Base-by-base conservation (phyloP, 1,140 invertebrate species). In the Ridgeia piscesae region DNA sequence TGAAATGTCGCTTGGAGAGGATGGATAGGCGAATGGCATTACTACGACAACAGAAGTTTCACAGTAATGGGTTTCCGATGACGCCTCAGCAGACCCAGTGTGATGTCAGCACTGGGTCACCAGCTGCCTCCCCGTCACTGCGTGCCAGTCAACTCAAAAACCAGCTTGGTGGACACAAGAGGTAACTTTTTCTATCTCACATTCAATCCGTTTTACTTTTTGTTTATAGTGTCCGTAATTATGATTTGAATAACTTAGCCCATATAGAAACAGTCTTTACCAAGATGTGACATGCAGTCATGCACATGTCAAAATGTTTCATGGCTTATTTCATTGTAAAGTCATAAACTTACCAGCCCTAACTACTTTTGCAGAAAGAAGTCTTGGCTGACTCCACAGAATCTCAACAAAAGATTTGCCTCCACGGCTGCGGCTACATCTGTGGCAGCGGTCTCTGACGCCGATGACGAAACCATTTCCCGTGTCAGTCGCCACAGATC, bases 21-120 rank as follows among this genome's bases (percentile, higher is more conserved):
- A 96, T 96, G 95, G 96, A 96, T 58, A 94, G 96, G 48, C 93
- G 96, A 50, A 94, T 96, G 92, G 94, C 95, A 33, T 88, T 96
- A 34, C 94, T 94, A 91, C 94, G 94, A 35, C 94, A 95, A 91
- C 93, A 94, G 92, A 92, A 77, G 58, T 77, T 77, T 94, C 42
- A 94, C 93, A 27, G 77, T 89, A 34, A 35, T 92, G 33, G 93
- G 93, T 21, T 42, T 91, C 33, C 48, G 33, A 35, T 77, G 58
- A 77, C 58, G 17, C 58, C 58, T 21, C 58, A 77, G 58, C 58
- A 77, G 58, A 27, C 58, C 58, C 58, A 77, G 58, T 77, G 58
- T 77, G 58, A 27, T 27, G 27, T 27, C 58, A 77, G 58, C 27
- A 31, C 58, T 21, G 58, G 58, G 17, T 77, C 58, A 21, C 58